phyloP scores from a whole-genome alignment of 2,888 invertebrate species.

The Tenodera sinensis region DNA sequence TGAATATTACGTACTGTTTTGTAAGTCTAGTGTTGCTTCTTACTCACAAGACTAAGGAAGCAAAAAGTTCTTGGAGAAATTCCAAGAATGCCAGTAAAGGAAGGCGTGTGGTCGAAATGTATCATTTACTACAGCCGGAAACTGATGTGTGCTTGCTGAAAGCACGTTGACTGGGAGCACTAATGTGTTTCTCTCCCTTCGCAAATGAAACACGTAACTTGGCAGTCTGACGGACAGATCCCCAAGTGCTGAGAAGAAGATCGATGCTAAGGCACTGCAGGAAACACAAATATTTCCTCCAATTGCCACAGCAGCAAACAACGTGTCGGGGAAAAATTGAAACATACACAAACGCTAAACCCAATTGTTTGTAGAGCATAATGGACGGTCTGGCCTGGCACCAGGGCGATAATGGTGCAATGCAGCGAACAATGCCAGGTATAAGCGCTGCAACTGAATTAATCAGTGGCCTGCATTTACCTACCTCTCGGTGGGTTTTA shows the following conservation, averaged over 20 bases:
- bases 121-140: not conserved
- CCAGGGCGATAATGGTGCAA: not conserved
- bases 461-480: not conserved
- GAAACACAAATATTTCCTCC: not conserved
- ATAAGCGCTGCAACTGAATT: not conserved
- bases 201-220: not conserved
- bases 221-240: not conserved
- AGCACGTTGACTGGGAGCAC: not conserved
- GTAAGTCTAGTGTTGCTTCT: too few relatives aligned
- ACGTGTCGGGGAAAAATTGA: not conserved
- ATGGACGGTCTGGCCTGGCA: not conserved
- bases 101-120: not conserved
- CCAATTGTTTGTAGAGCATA: not conserved
- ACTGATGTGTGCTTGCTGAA: not conserved
- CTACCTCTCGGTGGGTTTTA: not conserved
- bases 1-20: too few relatives aligned
- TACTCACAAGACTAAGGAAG: too few relatives aligned
- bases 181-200: not conserved
- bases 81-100: not conserved
- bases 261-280: not conserved
- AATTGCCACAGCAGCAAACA: not conserved
- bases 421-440: not conserved
- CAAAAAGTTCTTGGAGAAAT: too few relatives aligned
- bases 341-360: not conserved
- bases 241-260: not conserved